A percentile compares a stretch with the other conserved stretches of the same genome.
These are phyloP conservation scores for Bombus balteatus DNA, from an alignment of 1,140 invertebrate genomes.

Conservation along the genomic window DNA sequence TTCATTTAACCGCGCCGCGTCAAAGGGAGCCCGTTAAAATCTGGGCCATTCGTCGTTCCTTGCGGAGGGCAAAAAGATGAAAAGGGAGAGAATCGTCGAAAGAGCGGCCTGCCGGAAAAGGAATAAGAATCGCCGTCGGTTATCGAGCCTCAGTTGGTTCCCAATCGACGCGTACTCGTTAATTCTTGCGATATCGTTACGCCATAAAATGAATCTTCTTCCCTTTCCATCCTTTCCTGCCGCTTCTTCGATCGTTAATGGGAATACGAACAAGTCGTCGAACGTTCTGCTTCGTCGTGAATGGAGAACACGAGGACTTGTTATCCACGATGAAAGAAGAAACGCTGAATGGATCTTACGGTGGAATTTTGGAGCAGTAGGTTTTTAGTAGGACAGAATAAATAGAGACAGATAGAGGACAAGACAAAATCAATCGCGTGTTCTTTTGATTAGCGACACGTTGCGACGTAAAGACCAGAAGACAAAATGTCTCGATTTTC, in stretches of 20 bases:
- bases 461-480: background rate
- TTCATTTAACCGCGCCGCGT: slow-evolving; percentile 62
- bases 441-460: background rate
- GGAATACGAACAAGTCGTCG: background rate
- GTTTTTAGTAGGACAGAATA: background rate
- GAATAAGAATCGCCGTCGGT: slow-evolving; percentile 40
- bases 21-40: slow-evolving; percentile 67
- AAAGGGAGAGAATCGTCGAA: slow-evolving; percentile 2
- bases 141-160: slow-evolving; percentile 9
- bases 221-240: background rate
- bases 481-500: background rate
- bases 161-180: slow-evolving; percentile 29
- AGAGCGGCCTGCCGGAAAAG: background rate
- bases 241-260: background rate
- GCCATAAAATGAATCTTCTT: background rate
- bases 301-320: background rate
- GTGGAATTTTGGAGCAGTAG: background rate
- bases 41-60: slow-evolving; percentile 46
- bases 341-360: background rate
- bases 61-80: slow-evolving; percentile 27
- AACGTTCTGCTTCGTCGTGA: background rate
- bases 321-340: background rate
- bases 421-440: background rate
- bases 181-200: slow-evolving; percentile 17
- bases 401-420: background rate